Conservation (phyloP, 1,140 invertebrate species). For the Glossosoma conforme region DNA sequence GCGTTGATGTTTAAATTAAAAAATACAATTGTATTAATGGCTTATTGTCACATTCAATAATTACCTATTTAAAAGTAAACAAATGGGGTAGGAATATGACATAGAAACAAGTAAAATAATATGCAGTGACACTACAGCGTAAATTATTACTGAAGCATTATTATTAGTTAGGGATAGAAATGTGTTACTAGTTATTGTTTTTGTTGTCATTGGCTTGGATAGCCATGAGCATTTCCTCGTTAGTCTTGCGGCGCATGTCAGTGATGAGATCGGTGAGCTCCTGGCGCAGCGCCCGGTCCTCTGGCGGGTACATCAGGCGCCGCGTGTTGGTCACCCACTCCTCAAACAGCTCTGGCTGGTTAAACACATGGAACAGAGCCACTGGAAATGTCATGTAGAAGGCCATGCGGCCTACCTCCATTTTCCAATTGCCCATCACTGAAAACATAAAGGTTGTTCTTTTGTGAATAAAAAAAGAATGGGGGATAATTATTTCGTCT, state of each 20-base stretch:
- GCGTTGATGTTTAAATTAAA: too few relatives aligned
- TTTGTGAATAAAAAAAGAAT: too few relatives aligned
- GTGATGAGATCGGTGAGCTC: constrained; percentile 54
- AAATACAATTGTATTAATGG: too few relatives aligned
- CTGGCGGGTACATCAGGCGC: constrained; percentile 64
- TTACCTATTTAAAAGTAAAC: too few relatives aligned
- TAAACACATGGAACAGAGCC: constrained; percentile 76
- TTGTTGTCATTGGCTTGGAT: constrained; percentile 10
- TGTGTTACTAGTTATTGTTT: too few relatives aligned
- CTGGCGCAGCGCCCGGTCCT: constrained; percentile 52
- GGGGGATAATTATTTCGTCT: too few relatives aligned
- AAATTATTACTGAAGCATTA: too few relatives aligned
- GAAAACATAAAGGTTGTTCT: constrained; percentile 1
- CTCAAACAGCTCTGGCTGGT: constrained; percentile 78
- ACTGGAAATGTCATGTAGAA: constrained; percentile 85
- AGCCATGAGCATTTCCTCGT: constrained; percentile 7
- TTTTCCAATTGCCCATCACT: constrained; percentile 70
- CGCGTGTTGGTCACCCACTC: constrained; percentile 69
- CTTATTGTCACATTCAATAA: too few relatives aligned
- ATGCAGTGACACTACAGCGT: too few relatives aligned
- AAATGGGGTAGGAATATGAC: too few relatives aligned
- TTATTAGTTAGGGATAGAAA: too few relatives aligned
- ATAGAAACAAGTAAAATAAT: too few relatives aligned
- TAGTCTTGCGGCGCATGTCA: constrained; percentile 52
- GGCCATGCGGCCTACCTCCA: constrained; percentile 77